These are phyloP conservation scores for Nebria ingens DNA, from an alignment of 1,140 invertebrate species.

Conservation along the genomic window DNA sequence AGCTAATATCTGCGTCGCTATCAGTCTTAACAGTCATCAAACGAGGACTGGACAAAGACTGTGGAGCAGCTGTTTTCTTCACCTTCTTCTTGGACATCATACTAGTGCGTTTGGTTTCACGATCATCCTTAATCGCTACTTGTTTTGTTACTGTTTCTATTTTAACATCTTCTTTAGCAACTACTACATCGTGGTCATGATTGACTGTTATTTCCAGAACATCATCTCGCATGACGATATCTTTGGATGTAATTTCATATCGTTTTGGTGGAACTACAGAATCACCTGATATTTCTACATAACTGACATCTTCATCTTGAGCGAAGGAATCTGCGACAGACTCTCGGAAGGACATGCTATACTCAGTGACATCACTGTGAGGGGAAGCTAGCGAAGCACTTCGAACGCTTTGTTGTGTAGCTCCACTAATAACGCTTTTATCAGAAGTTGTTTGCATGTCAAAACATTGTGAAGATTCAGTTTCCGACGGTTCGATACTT, in stretches of 20 bases:
- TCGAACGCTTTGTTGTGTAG: background rate
- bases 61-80: background rate
- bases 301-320: background rate
- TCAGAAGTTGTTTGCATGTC: conserved; percentile 17
- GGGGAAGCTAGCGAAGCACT: conserved; percentile 16
- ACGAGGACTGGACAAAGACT: conserved; percentile 14
- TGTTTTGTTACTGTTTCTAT: too few relatives aligned
- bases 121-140: background rate
- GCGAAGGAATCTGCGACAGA: conserved; percentile 4
- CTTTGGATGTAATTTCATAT: conserved; percentile 21
- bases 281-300: background rate
- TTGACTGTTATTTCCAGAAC: conserved; percentile 33
- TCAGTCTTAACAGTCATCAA: conserved; percentile 17
- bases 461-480: conserved; percentile 22
- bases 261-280: background rate
- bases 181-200: background rate
- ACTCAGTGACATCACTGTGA: conserved; percentile 13
- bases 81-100: background rate
- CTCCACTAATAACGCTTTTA: conserved; percentile 11
- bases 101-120: background rate
- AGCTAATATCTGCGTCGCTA: conserved; percentile 28
- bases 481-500: conserved; percentile 22
- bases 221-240: conserved; percentile 35
- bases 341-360: background rate
- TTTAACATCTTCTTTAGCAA: background rate